Evolutionary conservation across 1,140 invertebrate genomes (phyloP).

Genomic region (Diorhabda elongata): DNA sequence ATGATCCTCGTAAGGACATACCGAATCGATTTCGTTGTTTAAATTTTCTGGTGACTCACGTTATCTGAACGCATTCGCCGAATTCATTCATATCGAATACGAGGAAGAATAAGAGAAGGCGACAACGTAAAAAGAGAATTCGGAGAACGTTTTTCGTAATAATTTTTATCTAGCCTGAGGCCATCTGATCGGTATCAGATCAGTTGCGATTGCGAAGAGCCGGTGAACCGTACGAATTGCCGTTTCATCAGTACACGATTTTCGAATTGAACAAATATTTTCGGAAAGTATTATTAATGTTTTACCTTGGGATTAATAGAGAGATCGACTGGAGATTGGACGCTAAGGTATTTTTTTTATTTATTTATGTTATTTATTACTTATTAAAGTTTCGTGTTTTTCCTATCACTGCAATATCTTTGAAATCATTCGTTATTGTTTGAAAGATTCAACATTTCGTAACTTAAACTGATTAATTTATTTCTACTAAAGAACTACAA

Average conservation of each 20-base stretch:
- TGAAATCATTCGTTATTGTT: no score
- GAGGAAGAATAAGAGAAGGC: not conserved
- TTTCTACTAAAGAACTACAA: no score
- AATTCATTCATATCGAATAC: not conserved
- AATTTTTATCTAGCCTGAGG: not conserved
- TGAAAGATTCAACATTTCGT: no score
- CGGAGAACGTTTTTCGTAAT: not conserved
- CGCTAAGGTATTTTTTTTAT: not conserved
- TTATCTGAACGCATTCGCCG: not conserved
- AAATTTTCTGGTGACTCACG: not conserved
- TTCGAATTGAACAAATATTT: not conserved
- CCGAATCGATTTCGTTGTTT: not conserved
- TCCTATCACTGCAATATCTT: no score
- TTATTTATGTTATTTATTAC: not conserved
- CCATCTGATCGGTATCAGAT: not conserved
- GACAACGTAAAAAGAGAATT: not conserved
- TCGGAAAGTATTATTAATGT: constrained; percentile 3
- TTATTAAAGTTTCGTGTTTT: no score
- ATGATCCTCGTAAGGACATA: no score
- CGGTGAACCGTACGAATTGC: not conserved
- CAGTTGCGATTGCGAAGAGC: not conserved
- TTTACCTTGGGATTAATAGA: constrained; percentile 1
- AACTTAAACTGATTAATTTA: no score
- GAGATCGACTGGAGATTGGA: not conserved
- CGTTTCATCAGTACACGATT: not conserved